Percentiles rank a stretch among this genome's conserved stretches.
phyloP scores from a whole-genome alignment of 2,113 vertebrate genomes.

The Nansenia antarctica region DNA sequence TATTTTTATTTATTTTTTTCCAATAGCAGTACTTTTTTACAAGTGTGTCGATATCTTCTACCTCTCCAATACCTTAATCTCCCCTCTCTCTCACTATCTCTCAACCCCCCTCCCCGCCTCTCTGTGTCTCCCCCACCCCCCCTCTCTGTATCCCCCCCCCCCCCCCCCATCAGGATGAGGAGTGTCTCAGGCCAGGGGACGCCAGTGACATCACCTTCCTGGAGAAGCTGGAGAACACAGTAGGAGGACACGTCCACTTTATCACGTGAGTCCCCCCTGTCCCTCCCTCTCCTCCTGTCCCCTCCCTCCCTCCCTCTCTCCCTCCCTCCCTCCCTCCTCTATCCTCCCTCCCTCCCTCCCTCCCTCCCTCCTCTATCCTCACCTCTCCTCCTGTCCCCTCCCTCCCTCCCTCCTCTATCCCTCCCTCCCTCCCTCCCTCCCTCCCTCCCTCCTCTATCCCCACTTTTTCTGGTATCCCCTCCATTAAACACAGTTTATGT shows the following conservation, averaged over 20 bases:
- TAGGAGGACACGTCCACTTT: slow-evolving; percentile 93
- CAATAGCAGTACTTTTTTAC: too few species aligned
- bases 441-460: too few species aligned
- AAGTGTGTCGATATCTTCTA: background rate
- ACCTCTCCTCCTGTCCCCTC: too few species aligned
- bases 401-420: too few species aligned
- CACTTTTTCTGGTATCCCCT: too few species aligned
- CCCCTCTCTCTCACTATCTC: background rate
- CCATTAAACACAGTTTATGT: too few species aligned
- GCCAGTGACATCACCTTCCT: slow-evolving; percentile 94
- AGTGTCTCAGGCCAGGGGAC: slow-evolving; percentile 93
- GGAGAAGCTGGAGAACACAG: slow-evolving; percentile 90
- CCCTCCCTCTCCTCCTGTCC: background rate
- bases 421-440: too few species aligned
- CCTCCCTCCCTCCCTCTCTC: too few species aligned
- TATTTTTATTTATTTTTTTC: too few species aligned
- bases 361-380: too few species aligned
- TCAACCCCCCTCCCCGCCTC: background rate
- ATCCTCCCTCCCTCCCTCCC: too few species aligned
- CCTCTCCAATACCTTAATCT: background rate
- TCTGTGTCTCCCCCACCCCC: background rate
- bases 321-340: too few species aligned
- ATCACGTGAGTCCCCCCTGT: slow-evolving; percentile 83
- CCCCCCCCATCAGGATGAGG: slow-evolving; percentile 83
- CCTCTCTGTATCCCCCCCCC: background rate